These are phyloP conservation scores for Chaetoderma sp. DNA, from an alignment of 2,888 invertebrate species.

Conservation along the genomic window DNA sequence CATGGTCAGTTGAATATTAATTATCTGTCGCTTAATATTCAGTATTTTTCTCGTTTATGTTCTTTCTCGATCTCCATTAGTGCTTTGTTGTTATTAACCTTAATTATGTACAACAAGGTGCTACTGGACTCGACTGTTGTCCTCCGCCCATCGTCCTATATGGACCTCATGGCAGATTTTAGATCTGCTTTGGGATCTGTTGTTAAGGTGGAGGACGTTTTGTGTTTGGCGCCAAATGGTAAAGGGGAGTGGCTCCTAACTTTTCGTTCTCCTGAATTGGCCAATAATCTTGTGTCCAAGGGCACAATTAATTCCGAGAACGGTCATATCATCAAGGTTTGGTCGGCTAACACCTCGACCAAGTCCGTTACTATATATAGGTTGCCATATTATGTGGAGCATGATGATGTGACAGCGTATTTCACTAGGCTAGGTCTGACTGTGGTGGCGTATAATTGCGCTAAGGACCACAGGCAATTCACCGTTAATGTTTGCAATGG, in stretches of 20 bases:
- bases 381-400: not conserved
- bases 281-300: not conserved
- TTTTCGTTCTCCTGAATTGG: not conserved
- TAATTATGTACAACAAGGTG: too few species aligned
- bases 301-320: too few species aligned
- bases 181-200: too few species aligned
- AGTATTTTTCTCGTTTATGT: too few species aligned
- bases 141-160: too few species aligned
- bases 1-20: too few species aligned
- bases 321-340: too few species aligned
- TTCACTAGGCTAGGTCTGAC: not conserved
- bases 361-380: not conserved
- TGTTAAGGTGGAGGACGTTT: not conserved
- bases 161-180: too few species aligned
- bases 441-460: not conserved
- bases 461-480: not conserved
- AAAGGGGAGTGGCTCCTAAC: not conserved
- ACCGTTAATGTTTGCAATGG: not conserved
- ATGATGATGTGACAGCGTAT: not conserved
- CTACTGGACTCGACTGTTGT: too few species aligned
- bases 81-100: too few species aligned
- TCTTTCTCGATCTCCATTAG: too few species aligned
- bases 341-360: not conserved
- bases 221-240: not conserved
- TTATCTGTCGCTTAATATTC: too few species aligned